These are phyloP conservation scores for Sterna hirundo DNA, from an alignment of 2,113 vertebrate genomes.

Conservation along the genomic window DNA sequence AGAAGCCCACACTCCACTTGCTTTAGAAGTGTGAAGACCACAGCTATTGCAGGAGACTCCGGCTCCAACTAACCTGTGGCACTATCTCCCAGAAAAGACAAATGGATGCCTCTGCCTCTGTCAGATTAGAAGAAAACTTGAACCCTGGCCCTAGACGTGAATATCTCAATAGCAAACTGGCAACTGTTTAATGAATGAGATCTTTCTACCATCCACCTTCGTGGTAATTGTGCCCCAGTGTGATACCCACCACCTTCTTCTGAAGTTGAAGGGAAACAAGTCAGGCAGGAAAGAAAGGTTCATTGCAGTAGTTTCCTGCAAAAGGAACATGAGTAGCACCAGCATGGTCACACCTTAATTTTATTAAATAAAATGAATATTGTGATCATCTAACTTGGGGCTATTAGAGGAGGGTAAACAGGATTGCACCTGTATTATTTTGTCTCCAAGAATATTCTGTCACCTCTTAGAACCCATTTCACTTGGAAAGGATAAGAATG, in stretches of 20 bases:
- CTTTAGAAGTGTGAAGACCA: neutral
- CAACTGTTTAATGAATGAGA: neutral
- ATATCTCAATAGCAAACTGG: neutral
- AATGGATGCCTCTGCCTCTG: neutral
- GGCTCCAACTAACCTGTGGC: neutral
- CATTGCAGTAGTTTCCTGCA: neutral
- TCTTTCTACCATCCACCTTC: neutral
- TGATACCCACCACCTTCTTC: neutral
- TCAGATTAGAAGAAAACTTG: neutral
- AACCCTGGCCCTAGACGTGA: neutral
- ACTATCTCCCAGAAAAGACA: neutral
- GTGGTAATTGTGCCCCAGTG: fast-evolving
- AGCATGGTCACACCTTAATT: neutral
- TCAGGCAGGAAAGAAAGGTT: neutral
- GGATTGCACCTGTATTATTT: neutral
- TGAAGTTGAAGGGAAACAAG: neutral
- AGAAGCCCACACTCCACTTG: neutral
- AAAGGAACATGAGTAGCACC: neutral
- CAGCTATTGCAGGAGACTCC: neutral
- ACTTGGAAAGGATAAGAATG: neutral
- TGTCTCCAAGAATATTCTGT: neutral
- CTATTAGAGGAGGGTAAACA: neutral
- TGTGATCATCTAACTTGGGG: neutral
- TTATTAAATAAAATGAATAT: neutral
- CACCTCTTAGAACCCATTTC: neutral